These are phyloP conservation scores for Oxycera nigricornis DNA, from an alignment of 2,888 invertebrate genomes.

Conservation along the genomic window DNA sequence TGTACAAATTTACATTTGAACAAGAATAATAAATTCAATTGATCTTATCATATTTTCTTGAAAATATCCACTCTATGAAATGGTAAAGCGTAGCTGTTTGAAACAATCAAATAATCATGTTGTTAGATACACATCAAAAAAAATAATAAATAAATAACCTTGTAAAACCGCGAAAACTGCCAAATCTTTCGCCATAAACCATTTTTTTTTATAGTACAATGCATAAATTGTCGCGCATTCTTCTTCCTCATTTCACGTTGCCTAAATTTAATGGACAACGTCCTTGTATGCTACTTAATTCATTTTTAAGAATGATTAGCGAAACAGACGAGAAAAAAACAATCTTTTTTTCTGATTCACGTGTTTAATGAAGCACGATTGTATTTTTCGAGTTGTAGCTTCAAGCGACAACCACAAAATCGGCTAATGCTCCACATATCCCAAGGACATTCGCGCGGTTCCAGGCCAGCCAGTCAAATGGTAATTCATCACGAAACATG, in stretches of 20 bases:
- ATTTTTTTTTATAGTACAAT: too few relatives aligned
- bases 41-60: too few relatives aligned
- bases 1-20: too few relatives aligned
- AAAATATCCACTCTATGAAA: too few relatives aligned
- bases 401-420: not conserved
- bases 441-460: not conserved
- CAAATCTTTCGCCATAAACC: too few relatives aligned
- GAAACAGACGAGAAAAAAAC: not conserved
- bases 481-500: not conserved
- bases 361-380: not conserved
- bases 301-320: not conserved
- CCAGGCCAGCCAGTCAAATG: not conserved
- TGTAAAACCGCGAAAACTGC: not conserved
- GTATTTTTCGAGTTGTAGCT: not conserved
- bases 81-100: too few relatives aligned
- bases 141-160: too few relatives aligned
- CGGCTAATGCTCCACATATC: not conserved
- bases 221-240: not conserved
- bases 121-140: too few relatives aligned
- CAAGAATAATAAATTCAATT: too few relatives aligned
- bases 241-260: not conserved
- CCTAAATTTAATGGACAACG: not conserved
- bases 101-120: too few relatives aligned
- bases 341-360: too few relatives aligned
- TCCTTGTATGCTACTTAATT: not conserved